phyloP scores from a whole-genome alignment of 2,113 vertebrate genomes.

The Otus sunia region DNA sequence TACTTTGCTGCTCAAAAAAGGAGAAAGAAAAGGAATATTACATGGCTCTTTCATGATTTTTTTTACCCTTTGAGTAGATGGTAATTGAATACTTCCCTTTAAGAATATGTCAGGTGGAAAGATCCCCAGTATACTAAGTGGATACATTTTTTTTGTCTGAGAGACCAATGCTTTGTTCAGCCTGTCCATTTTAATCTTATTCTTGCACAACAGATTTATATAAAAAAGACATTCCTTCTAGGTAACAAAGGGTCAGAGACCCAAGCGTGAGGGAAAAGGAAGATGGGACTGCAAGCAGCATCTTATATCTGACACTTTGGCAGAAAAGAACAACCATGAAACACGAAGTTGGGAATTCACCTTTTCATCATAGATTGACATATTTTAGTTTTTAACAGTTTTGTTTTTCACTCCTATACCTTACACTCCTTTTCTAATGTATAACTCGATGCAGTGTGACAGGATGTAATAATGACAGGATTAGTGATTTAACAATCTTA shows the following conservation, averaged over 20 bases:
- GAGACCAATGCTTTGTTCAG: constrained; percentile 66
- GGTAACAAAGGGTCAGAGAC: constrained; percentile 34
- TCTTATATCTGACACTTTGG: not conserved
- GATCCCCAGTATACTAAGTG: constrained; percentile 75
- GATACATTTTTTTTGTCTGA: constrained; percentile 39
- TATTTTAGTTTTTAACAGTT: not conserved
- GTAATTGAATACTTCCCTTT: constrained; percentile 78
- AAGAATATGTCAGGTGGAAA: constrained; percentile 72
- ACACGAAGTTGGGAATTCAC: not conserved
- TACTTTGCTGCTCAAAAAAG: constrained; percentile 38
- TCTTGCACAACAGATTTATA: constrained; percentile 58
- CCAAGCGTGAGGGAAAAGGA: not conserved
- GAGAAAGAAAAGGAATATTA: constrained; percentile 19
- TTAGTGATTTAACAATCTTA: constrained; percentile 38
- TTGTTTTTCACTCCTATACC: not conserved
- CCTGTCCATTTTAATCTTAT: constrained; percentile 73
- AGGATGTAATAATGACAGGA: constrained; percentile 27
- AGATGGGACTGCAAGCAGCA: not conserved
- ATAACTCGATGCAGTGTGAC: constrained; percentile 34
- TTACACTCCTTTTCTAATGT: not conserved
- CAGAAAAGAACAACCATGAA: not conserved
- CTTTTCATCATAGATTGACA: not conserved
- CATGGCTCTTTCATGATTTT: constrained; percentile 63
- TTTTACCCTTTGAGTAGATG: constrained; percentile 30
- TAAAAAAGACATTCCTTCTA: constrained; percentile 45